phyloP scores from a whole-genome alignment of 1,140 invertebrate genomes.

The Aphis craccivora region DNA sequence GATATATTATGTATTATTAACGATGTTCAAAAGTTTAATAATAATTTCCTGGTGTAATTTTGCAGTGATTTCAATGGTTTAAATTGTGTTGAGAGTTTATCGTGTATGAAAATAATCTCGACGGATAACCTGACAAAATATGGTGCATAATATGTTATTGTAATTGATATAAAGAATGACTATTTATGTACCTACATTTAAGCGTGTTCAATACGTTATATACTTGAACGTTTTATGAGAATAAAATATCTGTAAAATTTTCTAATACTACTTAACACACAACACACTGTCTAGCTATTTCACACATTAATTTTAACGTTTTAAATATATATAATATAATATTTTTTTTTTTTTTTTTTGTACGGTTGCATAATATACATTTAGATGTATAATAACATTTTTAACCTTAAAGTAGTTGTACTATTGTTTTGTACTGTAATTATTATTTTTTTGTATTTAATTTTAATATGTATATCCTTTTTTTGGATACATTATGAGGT shows the following conservation, averaged over 20 bases:
- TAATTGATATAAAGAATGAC: neutral
- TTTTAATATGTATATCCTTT: neutral
- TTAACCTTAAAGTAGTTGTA: neutral
- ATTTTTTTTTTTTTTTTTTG: neutral
- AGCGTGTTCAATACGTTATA: neutral
- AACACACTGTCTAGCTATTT: neutral
- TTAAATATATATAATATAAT: neutral
- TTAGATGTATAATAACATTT: neutral
- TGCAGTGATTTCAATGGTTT: neutral
- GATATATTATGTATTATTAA: neutral
- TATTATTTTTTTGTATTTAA: neutral
- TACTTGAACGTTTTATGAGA: neutral
- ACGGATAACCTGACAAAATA: slow-evolving; percentile 29
- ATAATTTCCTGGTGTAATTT: neutral
- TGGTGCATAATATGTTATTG: neutral
- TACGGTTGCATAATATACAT: neutral
- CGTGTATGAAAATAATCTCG: neutral
- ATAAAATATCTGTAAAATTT: neutral
- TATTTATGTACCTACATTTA: neutral
- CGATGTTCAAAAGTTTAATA: neutral
- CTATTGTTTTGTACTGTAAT: neutral
- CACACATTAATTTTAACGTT: neutral
- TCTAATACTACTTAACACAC: neutral
- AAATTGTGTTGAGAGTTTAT: slow-evolving; percentile 13
- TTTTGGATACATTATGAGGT: neutral